These are phyloP conservation scores for Adelges cooleyi DNA, from an alignment of 1,140 invertebrate genomes.

Conservation along the genomic window DNA sequence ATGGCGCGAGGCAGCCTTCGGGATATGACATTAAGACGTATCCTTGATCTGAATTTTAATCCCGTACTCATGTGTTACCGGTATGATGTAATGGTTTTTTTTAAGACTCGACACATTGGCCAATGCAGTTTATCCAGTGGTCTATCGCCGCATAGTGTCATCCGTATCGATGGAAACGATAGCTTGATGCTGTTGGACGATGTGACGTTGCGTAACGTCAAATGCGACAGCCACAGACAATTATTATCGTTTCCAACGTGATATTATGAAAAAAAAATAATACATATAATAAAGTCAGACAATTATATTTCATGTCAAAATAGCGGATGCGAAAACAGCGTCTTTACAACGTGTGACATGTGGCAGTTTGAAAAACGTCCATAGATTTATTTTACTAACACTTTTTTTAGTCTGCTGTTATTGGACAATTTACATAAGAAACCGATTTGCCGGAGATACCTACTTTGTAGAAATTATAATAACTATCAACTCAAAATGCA, in stretches of 20 bases:
- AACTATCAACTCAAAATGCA: no score
- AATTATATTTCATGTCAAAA: no score
- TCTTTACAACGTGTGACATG: no score
- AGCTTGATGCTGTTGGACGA: background rate
- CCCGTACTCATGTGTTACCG: constrained; percentile 14
- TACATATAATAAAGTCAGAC: no score
- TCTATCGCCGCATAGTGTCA: background rate
- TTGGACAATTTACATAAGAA: no score
- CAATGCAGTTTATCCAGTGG: background rate
- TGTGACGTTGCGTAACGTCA: background rate
- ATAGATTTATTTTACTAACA: no score
- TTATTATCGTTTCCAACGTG: background rate
- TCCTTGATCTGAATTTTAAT: constrained; percentile 26
- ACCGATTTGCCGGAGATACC: no score
- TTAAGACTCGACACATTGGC: background rate
- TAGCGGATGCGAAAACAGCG: no score
- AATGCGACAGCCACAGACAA: background rate
- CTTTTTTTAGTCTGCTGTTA: no score
- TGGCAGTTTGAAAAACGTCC: no score
- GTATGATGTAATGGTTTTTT: constrained; percentile 14
- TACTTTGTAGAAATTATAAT: no score
- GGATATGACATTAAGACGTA: constrained; percentile 1
- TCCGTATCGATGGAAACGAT: no score
- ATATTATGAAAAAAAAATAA: background rate
- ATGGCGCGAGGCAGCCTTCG: background rate